Evolutionary conservation across 2,113 vertebrate genomes (phyloP).

Genomic region (Aix galericulata): DNA sequence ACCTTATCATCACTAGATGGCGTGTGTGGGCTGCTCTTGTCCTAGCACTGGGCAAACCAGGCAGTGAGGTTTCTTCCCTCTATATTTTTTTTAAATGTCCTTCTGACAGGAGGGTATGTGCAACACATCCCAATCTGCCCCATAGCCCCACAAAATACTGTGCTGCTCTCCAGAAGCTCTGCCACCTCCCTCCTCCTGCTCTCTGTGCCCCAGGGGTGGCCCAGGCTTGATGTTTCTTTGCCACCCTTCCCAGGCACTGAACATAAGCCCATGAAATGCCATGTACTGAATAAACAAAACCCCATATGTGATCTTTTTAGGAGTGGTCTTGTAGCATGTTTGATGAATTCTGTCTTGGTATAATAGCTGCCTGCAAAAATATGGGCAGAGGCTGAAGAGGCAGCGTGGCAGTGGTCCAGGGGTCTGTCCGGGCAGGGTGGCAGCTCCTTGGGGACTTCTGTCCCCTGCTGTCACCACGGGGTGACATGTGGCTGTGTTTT

Average conservation of each 20-base stretch:
- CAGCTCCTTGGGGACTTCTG: neutral
- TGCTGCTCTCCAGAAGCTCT: neutral
- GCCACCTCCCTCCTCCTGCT: neutral
- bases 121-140: neutral
- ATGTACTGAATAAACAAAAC: neutral
- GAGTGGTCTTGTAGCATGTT: neutral
- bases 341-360: neutral
- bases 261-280: neutral
- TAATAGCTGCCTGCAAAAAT: neutral
- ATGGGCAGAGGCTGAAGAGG: neutral
- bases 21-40: neutral
- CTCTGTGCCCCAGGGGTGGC: neutral
- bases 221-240: neutral
- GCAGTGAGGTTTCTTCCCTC: neutral
- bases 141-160: rapidly evolving
- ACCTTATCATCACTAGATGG: slow-evolving; percentile 34
- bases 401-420: neutral
- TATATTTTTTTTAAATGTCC: rapidly evolving
- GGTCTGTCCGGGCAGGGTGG: neutral
- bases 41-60: neutral
- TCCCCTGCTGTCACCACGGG: neutral
- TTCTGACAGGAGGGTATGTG: neutral
- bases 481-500: neutral
- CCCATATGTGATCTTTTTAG: neutral
- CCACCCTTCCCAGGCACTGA: rapidly evolving